Base-by-base conservation (phyloP, 2,888 invertebrate genomes). In the Mallateleia sp. region DNA sequence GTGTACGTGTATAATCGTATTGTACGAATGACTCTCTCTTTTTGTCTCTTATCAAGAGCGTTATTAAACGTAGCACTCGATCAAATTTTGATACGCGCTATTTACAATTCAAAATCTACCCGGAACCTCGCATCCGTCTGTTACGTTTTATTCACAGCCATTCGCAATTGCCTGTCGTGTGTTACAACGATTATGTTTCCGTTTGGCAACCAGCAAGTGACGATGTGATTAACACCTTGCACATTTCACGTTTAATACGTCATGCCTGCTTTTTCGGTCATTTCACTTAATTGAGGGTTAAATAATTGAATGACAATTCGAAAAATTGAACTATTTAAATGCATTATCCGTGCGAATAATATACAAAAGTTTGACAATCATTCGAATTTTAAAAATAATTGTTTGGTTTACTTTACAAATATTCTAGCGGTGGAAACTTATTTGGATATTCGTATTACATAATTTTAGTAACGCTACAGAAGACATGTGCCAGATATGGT, bases 131-230 rank as follows among this genome's bases (percentile, higher is more conserved):
- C 58, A 66, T 69, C 34, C 60, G 74, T 28, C 64, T 69, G 52
- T 75, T 71, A 64, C 69, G 22, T 72, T 84, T 71, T 72, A 79
- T 88, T 90, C 88, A 90, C 90, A 90, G 89, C 86, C 89, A 79
- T 88, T 88, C 88, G 71, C 86, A 85, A 78, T 77, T 82, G 62
- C 47, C 62, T 77, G 47, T 75, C 58, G 22, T 75, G 22, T 38
- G 62, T 72, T 28, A 66, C 72, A 58, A 72, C 72, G 66, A 81
- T 66, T 72, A 18, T 50, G 54, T 64, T 62, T 66, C 42, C 56
- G 15, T 82, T 74, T 34, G 69, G 62, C 47, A 75, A 72, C 47
- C 58, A 58, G 38, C 58, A 50, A 66, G 66, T 67, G 47, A 38
- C 50, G 25, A 50, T 81, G 58, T 20, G 20, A 64, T 64, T 47